Conservation (phyloP, 2,888 invertebrate genomes). For the Eulithis testata region DNA sequence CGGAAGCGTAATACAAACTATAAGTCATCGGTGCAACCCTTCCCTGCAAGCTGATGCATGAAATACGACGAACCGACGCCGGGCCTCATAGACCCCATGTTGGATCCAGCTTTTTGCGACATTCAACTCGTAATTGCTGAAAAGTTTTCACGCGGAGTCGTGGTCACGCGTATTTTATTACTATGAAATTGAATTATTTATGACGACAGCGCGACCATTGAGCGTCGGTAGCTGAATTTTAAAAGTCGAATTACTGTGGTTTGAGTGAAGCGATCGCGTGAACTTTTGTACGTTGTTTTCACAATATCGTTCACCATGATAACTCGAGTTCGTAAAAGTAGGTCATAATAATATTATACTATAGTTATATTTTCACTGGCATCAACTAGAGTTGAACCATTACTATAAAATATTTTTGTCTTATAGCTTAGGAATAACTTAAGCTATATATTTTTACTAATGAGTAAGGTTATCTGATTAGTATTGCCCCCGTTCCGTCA, state of each 20-base stretch:
- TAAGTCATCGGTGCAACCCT: constrained; percentile 42
- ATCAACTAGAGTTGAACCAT: too few relatives aligned
- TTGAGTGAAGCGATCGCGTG: constrained; percentile 42
- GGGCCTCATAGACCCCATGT: constrained; percentile 44
- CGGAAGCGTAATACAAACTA: constrained; percentile 53
- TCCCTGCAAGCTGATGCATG: constrained; percentile 54
- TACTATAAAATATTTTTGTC: too few relatives aligned
- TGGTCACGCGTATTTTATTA: constrained; percentile 84
- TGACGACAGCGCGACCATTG: constrained; percentile 77
- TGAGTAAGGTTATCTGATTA: constrained; percentile 56
- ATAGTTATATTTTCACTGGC: too few relatives aligned
- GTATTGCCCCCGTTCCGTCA: constrained; percentile 65
- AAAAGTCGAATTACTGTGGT: constrained; percentile 70
- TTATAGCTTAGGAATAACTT: too few relatives aligned
- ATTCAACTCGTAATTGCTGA: constrained; percentile 83
- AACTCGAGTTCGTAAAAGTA: neutral
- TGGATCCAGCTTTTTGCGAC: constrained; percentile 80
- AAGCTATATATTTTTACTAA: constrained; percentile 2
- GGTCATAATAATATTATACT: neutral
- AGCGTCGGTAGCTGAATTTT: constrained; percentile 78
- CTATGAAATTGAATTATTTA: constrained; percentile 85
- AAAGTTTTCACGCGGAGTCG: constrained; percentile 82
- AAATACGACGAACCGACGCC: constrained; percentile 40
- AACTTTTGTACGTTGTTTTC: constrained; percentile 54
- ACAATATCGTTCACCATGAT: constrained; percentile 7